Evolutionary conservation across 1,140 invertebrate species (phyloP).

Genomic region (Aphelinus certus): DNA sequence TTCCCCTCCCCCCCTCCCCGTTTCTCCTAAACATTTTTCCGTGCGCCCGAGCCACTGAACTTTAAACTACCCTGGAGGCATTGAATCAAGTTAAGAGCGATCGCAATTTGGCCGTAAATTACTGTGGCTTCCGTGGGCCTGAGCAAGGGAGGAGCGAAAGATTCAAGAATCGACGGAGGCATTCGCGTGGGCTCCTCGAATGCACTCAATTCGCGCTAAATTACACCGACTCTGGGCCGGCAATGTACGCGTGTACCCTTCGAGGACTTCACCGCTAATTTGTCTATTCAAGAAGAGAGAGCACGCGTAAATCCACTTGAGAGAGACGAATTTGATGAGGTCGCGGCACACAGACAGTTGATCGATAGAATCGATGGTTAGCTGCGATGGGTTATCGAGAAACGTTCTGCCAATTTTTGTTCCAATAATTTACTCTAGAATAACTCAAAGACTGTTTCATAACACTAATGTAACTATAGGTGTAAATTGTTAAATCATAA

Average conservation of each 20-base stretch:
- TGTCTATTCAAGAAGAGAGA: constrained; percentile 1
- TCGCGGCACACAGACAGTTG: not conserved
- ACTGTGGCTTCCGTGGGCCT: not conserved
- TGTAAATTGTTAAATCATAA: too few species aligned
- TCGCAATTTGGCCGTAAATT: constrained; percentile 36
- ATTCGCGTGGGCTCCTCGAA: constrained; percentile 41
- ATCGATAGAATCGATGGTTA: constrained; percentile 8
- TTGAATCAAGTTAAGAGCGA: constrained; percentile 38
- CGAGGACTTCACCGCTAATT: constrained; percentile 17
- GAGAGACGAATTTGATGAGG: not conserved
- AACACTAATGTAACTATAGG: too few species aligned
- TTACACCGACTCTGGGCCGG: not conserved
- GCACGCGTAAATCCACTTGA: not conserved
- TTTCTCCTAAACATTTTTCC: constrained; percentile 25
- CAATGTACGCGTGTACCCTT: not conserved
- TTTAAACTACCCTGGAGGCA: constrained; percentile 31
- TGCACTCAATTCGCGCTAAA: constrained; percentile 29
- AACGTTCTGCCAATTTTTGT: constrained; percentile 13
- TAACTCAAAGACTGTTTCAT: too few species aligned
- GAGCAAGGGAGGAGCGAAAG: constrained; percentile 18
- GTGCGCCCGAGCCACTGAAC: constrained; percentile 11
- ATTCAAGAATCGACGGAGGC: constrained; percentile 38
- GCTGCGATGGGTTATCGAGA: not conserved
- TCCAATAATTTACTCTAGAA: not conserved
- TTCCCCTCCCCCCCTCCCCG: not conserved